phyloP scores from a whole-genome alignment of 1,140 invertebrate genomes.

The Octopus sinensis region DNA sequence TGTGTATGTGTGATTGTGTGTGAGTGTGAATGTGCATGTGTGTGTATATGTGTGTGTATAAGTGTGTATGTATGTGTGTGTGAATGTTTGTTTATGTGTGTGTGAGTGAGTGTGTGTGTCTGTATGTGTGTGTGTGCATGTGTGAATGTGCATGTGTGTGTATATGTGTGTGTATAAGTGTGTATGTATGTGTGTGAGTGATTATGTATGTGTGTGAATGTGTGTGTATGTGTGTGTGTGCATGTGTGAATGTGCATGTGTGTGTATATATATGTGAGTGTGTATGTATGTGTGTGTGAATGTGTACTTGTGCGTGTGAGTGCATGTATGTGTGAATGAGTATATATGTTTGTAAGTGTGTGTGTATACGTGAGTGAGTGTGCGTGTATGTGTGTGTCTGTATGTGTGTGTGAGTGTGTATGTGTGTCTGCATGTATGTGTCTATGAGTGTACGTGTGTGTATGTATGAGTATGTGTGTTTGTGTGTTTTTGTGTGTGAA shows the following conservation, averaged over 20 bases:
- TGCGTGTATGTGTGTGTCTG: no score
- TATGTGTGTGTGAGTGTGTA: no score
- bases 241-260: background rate
- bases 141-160: no score
- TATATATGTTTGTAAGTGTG: background rate
- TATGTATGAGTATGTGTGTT: background rate
- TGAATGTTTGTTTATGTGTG: no score
- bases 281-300: background rate
- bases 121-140: no score
- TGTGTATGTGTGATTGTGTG: no score
- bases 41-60: no score
- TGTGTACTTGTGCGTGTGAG: background rate
- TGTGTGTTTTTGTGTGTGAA: background rate
- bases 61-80: no score
- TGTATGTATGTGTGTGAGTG: background rate
- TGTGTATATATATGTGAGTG: background rate
- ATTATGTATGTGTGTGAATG: background rate
- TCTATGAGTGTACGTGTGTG: background rate
- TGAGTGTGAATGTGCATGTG: no score
- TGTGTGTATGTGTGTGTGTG: background rate
- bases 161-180: no score
- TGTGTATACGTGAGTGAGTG: background rate
- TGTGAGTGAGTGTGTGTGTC: no score
- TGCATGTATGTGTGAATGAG: background rate
- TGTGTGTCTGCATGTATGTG: no score